These are phyloP conservation scores for Naso thynnoides DNA, from an alignment of 2,797 vertebrate species.

Conservation along the genomic window DNA sequence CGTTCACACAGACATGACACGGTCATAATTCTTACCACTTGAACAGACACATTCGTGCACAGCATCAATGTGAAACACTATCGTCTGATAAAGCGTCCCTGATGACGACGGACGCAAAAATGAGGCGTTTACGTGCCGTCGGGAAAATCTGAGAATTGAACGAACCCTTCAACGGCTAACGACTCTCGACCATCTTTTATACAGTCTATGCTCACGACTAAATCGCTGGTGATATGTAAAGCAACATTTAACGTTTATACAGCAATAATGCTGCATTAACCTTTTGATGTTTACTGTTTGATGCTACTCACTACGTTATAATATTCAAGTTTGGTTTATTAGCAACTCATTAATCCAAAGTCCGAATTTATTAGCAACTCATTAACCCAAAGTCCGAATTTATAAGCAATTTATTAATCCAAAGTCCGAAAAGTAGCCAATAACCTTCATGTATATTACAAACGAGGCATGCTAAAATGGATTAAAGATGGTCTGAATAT, in stretches of 20 bases:
- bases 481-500: no score
- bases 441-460: no score
- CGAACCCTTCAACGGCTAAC: neutral
- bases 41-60: slow-evolving; percentile 31
- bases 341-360: no score
- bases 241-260: no score
- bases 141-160: neutral
- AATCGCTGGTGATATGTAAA: no score
- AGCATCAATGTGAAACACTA: slow-evolving; percentile 33
- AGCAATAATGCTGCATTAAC: neutral
- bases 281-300: no score
- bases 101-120: slow-evolving; percentile 63
- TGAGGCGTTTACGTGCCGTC: slow-evolving; percentile 36
- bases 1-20: neutral
- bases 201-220: neutral
- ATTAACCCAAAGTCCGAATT: no score
- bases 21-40: slow-evolving; percentile 60
- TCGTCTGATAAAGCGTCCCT: slow-evolving; percentile 39
- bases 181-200: neutral
- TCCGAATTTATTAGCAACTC: no score
- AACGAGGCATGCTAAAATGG: no score
- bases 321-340: neutral
- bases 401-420: neutral
- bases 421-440: neutral
- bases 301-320: neutral